phyloP scores from a whole-genome alignment of 2,113 vertebrate genomes.

The Ellobius talpinus region DNA sequence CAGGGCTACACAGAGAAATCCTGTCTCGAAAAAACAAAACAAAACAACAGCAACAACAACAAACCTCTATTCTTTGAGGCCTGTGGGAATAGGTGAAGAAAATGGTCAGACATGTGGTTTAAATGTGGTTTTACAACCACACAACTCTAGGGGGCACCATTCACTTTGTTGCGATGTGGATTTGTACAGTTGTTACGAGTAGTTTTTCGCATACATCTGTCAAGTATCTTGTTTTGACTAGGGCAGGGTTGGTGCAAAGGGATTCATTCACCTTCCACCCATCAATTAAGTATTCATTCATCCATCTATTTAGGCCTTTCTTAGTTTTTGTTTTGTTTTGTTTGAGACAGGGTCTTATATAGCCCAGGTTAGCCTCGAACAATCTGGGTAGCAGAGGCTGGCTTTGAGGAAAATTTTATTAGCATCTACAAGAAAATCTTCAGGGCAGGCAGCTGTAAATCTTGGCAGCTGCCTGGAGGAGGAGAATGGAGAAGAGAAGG shows the following conservation, averaged over 20 bases:
- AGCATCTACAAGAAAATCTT: not conserved
- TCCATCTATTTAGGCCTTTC: not conserved
- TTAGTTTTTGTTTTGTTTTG: not conserved
- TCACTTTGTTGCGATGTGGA: not conserved
- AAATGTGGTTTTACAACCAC: not conserved
- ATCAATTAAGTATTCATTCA: not conserved
- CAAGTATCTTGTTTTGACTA: not conserved
- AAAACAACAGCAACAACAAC: not conserved
- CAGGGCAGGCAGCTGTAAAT: not conserved
- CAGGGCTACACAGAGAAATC: not conserved
- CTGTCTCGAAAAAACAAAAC: not conserved
- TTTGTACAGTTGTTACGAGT: conserved; percentile 16
- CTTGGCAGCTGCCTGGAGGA: not conserved
- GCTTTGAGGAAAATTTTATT: not conserved
- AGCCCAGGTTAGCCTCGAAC: not conserved
- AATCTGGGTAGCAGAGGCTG: not conserved
- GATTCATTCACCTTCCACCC: not conserved
- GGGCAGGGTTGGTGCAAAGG: not conserved
- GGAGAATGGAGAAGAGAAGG: not conserved
- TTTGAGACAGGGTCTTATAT: not conserved
- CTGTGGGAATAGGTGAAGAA: not conserved
- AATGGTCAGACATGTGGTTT: not conserved
- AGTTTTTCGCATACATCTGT: conserved; percentile 39
- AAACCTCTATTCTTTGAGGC: not conserved
- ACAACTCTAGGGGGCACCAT: not conserved